Evolutionary conservation across 2,888 invertebrate genomes (phyloP).

Genomic region (Lepetodrilus schrolli): DNA sequence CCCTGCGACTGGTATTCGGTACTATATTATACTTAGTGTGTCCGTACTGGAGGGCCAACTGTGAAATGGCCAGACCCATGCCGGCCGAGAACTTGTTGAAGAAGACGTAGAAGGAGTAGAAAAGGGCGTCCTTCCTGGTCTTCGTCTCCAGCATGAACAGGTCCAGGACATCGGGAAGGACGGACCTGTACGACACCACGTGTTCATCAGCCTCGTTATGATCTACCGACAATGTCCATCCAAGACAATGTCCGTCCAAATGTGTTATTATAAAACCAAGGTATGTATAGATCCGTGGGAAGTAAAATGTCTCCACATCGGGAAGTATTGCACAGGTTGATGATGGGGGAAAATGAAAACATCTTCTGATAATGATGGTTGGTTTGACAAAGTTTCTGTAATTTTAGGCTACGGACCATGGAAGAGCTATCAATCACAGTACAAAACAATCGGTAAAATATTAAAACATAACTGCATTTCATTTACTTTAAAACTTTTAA

Average conservation of each 20-base stretch:
- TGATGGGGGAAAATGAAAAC: too few species aligned
- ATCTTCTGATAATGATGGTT: too few species aligned
- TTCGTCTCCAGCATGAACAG: conserved; percentile 66
- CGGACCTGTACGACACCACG: conserved; percentile 54
- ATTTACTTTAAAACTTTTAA: too few species aligned
- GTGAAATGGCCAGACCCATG: conserved; percentile 65
- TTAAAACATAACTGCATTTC: too few species aligned
- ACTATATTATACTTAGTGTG: neutral
- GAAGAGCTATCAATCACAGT: too few species aligned
- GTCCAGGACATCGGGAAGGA: conserved; percentile 71
- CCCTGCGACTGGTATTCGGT: neutral
- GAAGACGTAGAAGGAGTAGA: conserved; percentile 73
- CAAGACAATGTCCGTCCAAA: neutral
- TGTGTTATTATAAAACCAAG: neutral
- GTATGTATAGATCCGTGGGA: too few species aligned
- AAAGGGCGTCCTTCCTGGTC: conserved; percentile 66
- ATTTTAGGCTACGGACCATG: too few species aligned
- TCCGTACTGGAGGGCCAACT: conserved; percentile 64
- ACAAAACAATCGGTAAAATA: too few species aligned
- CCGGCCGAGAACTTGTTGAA: conserved; percentile 70
- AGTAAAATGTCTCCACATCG: neutral
- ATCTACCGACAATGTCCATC: too few species aligned
- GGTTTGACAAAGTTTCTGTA: too few species aligned
- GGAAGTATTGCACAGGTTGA: neutral
- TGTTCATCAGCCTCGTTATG: too few species aligned